phyloP scores from a whole-genome alignment of 1,140 invertebrate species.

The Drosophila pseudoananassae region DNA sequence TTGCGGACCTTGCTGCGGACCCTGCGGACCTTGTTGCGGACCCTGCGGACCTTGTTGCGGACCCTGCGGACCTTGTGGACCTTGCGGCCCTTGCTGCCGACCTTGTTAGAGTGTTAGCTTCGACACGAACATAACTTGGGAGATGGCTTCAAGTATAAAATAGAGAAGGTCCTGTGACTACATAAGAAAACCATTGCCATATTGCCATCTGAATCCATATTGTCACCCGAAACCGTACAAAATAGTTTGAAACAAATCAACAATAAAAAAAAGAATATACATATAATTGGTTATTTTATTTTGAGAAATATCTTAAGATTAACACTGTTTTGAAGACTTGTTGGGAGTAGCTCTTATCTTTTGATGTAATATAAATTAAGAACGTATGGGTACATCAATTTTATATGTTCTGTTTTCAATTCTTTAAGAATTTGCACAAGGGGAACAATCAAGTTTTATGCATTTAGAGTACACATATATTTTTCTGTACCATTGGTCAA shows the following conservation, averaged over 20 bases:
- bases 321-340: background rate
- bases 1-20: too few species aligned
- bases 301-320: too few species aligned
- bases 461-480: slow-evolving; percentile 24
- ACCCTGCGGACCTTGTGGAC: too few species aligned
- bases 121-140: too few species aligned
- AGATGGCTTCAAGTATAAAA: background rate
- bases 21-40: too few species aligned
- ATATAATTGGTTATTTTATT: too few species aligned
- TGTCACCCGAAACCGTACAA: background rate
- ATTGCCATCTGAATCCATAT: background rate
- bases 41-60: background rate
- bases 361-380: background rate
- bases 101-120: background rate
- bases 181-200: too few species aligned
- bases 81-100: background rate
- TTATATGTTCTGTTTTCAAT: background rate
- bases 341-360: background rate
- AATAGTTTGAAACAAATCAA: background rate
- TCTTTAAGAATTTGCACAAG: slow-evolving; percentile 13
- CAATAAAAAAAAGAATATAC: background rate
- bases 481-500: background rate
- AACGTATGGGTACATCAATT: too few species aligned
- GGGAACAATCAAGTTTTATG: slow-evolving; percentile 5
- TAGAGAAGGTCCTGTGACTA: background rate